These are phyloP conservation scores for Syngnathus acus DNA, from an alignment of 2,797 vertebrate genomes.

Conservation along the genomic window DNA sequence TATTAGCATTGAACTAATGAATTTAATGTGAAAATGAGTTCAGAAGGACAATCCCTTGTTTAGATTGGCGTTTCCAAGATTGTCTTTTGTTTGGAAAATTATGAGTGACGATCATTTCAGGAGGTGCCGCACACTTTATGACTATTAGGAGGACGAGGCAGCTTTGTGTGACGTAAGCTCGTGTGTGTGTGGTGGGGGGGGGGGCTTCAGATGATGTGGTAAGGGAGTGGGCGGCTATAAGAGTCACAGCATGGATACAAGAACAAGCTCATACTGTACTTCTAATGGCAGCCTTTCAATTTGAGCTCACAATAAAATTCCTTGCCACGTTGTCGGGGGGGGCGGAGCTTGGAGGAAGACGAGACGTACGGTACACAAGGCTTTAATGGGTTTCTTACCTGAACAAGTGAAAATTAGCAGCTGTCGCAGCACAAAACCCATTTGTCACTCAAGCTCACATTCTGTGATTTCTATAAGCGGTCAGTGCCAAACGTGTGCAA, in stretches of 20 bases:
- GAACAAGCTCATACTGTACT: slow-evolving; percentile 39
- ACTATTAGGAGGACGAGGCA: slow-evolving; percentile 27
- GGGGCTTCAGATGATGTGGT: slow-evolving; percentile 60
- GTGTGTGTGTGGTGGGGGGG: slow-evolving; percentile 20
- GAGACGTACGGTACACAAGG: slow-evolving; percentile 14
- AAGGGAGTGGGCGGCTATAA: slow-evolving; percentile 64
- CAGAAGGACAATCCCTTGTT: not conserved
- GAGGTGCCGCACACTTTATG: not conserved
- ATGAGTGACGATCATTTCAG: not conserved
- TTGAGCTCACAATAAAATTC: slow-evolving; percentile 39
- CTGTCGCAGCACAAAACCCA: not conserved
- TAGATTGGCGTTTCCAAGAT: not conserved
- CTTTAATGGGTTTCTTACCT: slow-evolving; percentile 19
- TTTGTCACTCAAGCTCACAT: not conserved
- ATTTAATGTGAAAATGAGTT: not conserved
- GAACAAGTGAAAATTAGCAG: slow-evolving; percentile 11
- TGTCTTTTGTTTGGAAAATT: not conserved
- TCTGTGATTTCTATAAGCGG: not conserved
- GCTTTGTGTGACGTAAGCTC: slow-evolving; percentile 51
- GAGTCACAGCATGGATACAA: slow-evolving; percentile 56
- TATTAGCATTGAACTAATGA: not conserved
- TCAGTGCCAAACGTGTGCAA: not conserved
- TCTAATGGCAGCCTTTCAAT: slow-evolving; percentile 63
- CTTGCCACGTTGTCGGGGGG: slow-evolving; percentile 35
- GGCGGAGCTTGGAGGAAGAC: slow-evolving; percentile 20